These are phyloP conservation scores for Oscheius sp. DNA, from an alignment of 2,888 invertebrate genomes.

Conservation along the genomic window DNA sequence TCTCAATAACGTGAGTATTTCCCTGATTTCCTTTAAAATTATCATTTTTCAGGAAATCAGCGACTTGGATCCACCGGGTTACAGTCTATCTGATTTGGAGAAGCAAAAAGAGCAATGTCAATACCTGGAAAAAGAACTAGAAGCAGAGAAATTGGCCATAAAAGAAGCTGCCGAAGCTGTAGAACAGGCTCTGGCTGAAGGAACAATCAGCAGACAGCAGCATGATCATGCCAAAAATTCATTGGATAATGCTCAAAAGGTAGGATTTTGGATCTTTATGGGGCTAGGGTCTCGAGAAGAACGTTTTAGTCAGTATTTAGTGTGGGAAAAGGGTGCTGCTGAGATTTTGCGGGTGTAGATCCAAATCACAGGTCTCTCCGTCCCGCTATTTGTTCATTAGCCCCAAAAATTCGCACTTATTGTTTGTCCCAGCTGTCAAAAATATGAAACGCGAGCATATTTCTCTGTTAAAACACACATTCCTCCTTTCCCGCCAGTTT, in stretches of 20 bases:
- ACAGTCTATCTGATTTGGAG: conserved; percentile 75
- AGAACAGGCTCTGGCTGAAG: conserved; percentile 43
- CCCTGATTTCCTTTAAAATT: background rate
- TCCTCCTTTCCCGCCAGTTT: background rate
- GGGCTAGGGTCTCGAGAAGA: too few relatives aligned
- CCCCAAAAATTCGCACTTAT: too few relatives aligned
- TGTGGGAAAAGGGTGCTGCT: too few relatives aligned
- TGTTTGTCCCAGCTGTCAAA: too few relatives aligned
- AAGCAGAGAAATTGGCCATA: conserved; percentile 69
- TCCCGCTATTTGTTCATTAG: background rate
- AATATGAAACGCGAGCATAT: too few relatives aligned
- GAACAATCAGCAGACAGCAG: conserved; percentile 43
- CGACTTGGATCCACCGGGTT: conserved; percentile 57
- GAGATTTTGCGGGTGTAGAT: background rate
- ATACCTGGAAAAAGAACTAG: conserved; percentile 51
- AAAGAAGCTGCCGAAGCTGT: conserved; percentile 41
- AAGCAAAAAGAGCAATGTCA: conserved; percentile 73
- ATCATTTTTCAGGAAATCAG: conserved; percentile 39
- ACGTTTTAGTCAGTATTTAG: too few relatives aligned
- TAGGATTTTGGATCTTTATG: conserved; percentile 14
- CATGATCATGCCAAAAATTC: conserved; percentile 44
- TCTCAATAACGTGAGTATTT: conserved; percentile 5
- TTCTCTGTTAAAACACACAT: too few relatives aligned
- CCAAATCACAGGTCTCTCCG: background rate
- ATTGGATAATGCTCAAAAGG: conserved; percentile 50